Conservation (phyloP, 2,113 vertebrate species). For the Elanus axillaris region DNA sequence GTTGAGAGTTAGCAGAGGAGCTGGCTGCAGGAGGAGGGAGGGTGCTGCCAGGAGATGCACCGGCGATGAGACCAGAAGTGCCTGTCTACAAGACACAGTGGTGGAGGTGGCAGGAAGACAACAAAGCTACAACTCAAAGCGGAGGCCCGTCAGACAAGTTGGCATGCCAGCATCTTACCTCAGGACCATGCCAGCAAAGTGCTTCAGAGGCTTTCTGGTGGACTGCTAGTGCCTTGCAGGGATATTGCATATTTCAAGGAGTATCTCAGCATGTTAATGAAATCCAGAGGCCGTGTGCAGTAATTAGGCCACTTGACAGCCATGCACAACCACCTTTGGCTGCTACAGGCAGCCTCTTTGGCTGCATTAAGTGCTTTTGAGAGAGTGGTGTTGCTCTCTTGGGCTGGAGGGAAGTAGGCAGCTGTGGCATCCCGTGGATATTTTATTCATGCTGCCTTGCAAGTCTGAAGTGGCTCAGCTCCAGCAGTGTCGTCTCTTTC, state of each 20-base stretch:
- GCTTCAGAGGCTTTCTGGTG: neutral
- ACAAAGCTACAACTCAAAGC: neutral
- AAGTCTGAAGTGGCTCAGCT: neutral
- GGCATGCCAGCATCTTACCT: neutral
- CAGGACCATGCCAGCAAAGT: neutral
- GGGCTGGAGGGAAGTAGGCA: neutral
- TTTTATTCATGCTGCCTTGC: neutral
- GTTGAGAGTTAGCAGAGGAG: neutral
- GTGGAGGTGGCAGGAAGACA: neutral
- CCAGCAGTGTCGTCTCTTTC: neutral
- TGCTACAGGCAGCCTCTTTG: neutral
- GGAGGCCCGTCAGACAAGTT: neutral
- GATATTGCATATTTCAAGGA: neutral
- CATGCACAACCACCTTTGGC: neutral
- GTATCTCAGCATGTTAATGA: neutral
- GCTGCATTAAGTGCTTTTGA: neutral
- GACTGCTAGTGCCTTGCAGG: neutral
- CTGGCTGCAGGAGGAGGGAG: neutral
- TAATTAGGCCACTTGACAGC: neutral
- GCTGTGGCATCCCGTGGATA: fast-evolving
- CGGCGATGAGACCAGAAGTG: neutral
- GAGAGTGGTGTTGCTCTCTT: neutral
- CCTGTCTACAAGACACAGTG: neutral
- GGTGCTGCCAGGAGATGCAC: neutral
- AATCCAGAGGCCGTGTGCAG: neutral